These are phyloP conservation scores for Gopherus evgoodei DNA, from an alignment of 2,113 vertebrate genomes.

Conservation along the genomic window DNA sequence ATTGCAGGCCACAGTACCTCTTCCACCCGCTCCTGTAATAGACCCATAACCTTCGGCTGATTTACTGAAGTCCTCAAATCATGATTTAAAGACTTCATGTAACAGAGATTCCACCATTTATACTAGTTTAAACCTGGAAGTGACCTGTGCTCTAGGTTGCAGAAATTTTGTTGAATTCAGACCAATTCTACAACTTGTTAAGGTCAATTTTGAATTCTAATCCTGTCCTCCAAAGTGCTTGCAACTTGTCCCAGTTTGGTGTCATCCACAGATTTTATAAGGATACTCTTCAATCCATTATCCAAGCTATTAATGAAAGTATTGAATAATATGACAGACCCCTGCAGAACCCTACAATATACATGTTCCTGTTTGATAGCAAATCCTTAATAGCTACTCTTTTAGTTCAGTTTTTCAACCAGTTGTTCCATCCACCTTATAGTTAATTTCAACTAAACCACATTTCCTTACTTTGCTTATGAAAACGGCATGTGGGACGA, in stretches of 20 bases:
- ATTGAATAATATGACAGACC: background rate
- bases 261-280: background rate
- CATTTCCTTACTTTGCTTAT: background rate
- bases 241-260: background rate
- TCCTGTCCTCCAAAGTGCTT: background rate
- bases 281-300: background rate
- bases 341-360: background rate
- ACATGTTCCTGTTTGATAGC: background rate
- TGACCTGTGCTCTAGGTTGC: too few relatives aligned
- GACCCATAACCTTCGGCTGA: background rate
- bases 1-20: background rate
- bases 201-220: background rate
- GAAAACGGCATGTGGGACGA: background rate
- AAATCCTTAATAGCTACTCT: background rate
- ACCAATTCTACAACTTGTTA: too few relatives aligned
- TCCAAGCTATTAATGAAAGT: background rate
- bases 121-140: too few relatives aligned
- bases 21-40: background rate
- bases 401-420: background rate
- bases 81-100: background rate
- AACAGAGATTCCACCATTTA: too few relatives aligned
- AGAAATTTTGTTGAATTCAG: too few relatives aligned
- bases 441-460: background rate
- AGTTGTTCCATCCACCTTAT: background rate
- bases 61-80: background rate